Conservation (phyloP, 2,888 invertebrate genomes). For the Athalia circularis region DNA sequence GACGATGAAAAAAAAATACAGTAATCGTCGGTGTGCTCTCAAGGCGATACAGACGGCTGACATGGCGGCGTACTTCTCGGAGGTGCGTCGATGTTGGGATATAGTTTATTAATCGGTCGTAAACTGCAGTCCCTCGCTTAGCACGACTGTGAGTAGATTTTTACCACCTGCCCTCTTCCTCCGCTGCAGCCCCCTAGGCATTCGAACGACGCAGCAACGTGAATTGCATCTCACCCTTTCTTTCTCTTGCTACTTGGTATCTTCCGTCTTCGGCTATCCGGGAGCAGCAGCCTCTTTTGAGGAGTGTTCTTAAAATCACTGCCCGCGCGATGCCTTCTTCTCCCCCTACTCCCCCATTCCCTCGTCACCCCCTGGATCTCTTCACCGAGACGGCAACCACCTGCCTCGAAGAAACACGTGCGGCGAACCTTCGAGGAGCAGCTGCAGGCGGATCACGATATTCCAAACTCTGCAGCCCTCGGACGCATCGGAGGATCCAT, state of each 20-base stretch:
- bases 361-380: slow-evolving; percentile 2
- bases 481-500: slow-evolving; percentile 28
- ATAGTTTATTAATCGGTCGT: slow-evolving; percentile 68
- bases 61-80: slow-evolving; percentile 40
- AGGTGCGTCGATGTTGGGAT: slow-evolving; percentile 50
- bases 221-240: not conserved
- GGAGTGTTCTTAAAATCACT: slow-evolving; percentile 66
- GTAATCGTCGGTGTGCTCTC: not conserved
- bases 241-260: slow-evolving; percentile 27
- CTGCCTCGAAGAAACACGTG: slow-evolving; percentile 70
- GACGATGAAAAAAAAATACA: not conserved
- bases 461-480: slow-evolving; percentile 47
- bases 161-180: slow-evolving; percentile 32
- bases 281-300: slow-evolving; percentile 42
- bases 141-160: slow-evolving; percentile 25
- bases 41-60: not conserved
- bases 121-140: slow-evolving; percentile 56
- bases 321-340: slow-evolving; percentile 47
- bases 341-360: slow-evolving; percentile 8
- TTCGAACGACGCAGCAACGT: not conserved
- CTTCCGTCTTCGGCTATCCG: slow-evolving; percentile 32
- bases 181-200: slow-evolving; percentile 7
- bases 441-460: slow-evolving; percentile 52
- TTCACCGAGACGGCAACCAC: slow-evolving; percentile 66
- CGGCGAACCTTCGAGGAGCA: slow-evolving; percentile 49